Conservation (phyloP, 1,140 invertebrate species). For the Caenorhabditis brenneri region DNA sequence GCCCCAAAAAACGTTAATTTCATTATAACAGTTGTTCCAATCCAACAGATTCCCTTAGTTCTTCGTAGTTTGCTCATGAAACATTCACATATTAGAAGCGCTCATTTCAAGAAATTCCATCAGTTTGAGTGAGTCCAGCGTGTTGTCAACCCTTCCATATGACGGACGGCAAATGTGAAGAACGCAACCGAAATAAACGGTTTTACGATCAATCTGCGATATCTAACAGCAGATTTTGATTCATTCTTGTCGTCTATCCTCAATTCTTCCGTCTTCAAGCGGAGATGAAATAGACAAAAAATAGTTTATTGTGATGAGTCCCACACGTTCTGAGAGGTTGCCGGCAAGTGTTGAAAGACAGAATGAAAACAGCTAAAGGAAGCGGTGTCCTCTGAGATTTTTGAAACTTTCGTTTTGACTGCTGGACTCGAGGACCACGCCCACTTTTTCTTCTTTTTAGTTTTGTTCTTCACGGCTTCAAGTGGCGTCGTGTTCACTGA, state of each 20-base stretch:
- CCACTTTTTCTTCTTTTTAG: neutral
- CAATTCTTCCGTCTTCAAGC: constrained; percentile 5
- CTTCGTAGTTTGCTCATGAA: neutral
- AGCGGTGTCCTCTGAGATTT: constrained; percentile 9
- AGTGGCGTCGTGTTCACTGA: constrained; percentile 14
- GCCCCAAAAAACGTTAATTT: too few relatives aligned
- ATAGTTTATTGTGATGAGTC: constrained; percentile 37
- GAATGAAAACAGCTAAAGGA: constrained; percentile 33
- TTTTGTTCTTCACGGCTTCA: neutral
- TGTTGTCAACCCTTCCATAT: neutral
- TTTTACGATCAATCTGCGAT: constrained; percentile 38
- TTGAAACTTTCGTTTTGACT: constrained; percentile 32
- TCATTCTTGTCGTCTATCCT: constrained; percentile 20
- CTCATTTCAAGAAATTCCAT: neutral
- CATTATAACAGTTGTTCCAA: too few relatives aligned
- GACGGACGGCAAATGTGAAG: neutral
- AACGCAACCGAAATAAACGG: neutral
- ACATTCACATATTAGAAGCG: neutral
- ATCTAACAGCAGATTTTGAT: constrained; percentile 31
- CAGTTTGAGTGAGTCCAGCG: neutral
- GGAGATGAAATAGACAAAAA: too few relatives aligned
- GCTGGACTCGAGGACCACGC: neutral
- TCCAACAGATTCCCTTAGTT: too few relatives aligned
- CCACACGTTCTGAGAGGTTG: neutral
- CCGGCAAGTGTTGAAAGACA: constrained; percentile 37